Conservation (phyloP, 2,888 invertebrate genomes). For the Plebejus anna region DNA sequence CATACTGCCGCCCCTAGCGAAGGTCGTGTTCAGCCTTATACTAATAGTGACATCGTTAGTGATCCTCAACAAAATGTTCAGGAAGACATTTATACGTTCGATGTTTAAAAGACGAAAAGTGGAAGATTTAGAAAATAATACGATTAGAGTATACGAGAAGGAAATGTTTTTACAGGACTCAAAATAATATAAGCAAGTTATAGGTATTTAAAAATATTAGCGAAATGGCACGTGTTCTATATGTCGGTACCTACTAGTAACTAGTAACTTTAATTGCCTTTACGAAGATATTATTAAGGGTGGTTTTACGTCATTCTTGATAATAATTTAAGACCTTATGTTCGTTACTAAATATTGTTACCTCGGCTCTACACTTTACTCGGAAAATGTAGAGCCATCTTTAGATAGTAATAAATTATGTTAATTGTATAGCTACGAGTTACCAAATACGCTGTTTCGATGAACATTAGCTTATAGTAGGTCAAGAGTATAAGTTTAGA, state of each 20-base stretch:
- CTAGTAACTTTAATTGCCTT: neutral
- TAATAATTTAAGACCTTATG: neutral
- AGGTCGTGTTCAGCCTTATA: conserved; percentile 46
- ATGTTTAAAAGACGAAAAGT: conserved; percentile 56
- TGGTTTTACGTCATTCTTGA: neutral
- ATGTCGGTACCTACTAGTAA: neutral
- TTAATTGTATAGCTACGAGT: conserved; percentile 5
- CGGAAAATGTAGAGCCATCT: neutral
- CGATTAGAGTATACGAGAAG: conserved; percentile 58
- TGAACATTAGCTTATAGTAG: neutral
- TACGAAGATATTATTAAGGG: neutral
- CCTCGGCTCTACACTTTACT: neutral
- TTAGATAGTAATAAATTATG: neutral
- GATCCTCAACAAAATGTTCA: conserved; percentile 53
- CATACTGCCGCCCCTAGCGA: conserved; percentile 72
- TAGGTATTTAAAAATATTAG: neutral
- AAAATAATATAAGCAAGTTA: neutral
- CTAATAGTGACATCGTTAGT: conserved; percentile 55
- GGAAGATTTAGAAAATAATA: conserved; percentile 53
- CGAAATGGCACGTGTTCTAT: neutral
- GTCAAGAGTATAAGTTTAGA: neutral
- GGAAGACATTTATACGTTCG: conserved; percentile 50
- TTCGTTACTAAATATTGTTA: neutral
- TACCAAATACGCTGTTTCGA: conserved; percentile 8
- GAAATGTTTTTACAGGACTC: conserved; percentile 54